Percentiles rank a stretch among this genome's conserved stretches.
Evolutionary conservation across 2,888 invertebrate genomes (phyloP).

Genomic region (Acleris laterana): DNA sequence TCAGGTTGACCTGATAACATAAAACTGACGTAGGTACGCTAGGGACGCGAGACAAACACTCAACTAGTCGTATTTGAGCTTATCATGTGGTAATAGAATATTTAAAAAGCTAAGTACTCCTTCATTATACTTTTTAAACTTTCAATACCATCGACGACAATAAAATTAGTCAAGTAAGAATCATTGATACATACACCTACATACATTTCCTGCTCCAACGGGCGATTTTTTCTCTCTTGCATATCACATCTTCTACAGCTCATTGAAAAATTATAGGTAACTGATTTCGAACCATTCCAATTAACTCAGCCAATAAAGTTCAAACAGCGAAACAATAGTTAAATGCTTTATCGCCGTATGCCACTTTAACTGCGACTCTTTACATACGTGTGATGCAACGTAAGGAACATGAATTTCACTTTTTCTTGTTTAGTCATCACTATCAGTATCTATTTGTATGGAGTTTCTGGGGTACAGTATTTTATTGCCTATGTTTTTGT

Average conservation of each 20-base stretch:
- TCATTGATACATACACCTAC: slow-evolving; percentile 1
- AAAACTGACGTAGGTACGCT: too few relatives aligned
- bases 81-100: too few relatives aligned
- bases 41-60: too few relatives aligned
- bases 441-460: slow-evolving; percentile 49
- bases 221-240: neutral
- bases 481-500: slow-evolving; percentile 12
- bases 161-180: neutral
- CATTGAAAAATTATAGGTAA: slow-evolving; percentile 5
- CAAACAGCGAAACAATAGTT: slow-evolving; percentile 28
- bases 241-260: neutral
- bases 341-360: neutral
- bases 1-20: too few relatives aligned
- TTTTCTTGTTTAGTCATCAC: slow-evolving; percentile 61
- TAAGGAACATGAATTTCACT: slow-evolving; percentile 65
- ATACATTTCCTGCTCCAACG: neutral
- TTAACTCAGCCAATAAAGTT: slow-evolving; percentile 29
- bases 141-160: too few relatives aligned
- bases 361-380: slow-evolving; percentile 41
- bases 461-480: slow-evolving; percentile 63
- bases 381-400: slow-evolving; percentile 56
- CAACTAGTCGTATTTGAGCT: too few relatives aligned
- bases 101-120: too few relatives aligned
- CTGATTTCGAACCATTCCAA: slow-evolving; percentile 17
- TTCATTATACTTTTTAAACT: too few relatives aligned